phyloP scores from a whole-genome alignment of 37 sponge, comb jelly and placozoan species.

The Halichondria panicea region DNA sequence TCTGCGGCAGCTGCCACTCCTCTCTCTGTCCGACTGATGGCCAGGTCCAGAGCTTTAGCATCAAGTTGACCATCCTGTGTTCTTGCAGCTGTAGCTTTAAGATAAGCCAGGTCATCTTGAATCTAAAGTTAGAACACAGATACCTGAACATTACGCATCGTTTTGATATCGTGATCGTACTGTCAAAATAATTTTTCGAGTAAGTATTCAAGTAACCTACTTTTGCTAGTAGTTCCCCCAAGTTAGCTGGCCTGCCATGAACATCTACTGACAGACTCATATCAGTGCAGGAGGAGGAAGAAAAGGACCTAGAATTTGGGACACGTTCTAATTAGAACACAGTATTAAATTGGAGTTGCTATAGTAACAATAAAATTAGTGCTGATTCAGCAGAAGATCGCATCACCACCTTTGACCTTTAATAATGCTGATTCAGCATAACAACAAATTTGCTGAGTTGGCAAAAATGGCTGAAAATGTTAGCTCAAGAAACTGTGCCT shows the following conservation, averaged over 20 bases:
- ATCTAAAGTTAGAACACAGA: constrained; percentile 15
- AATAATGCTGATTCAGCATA: background rate
- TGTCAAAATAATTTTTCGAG: constrained; percentile 58
- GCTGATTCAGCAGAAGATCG: background rate
- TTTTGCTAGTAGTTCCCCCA: too few relatives aligned
- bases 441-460: too few relatives aligned
- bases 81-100: constrained; percentile 31
- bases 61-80: constrained; percentile 27
- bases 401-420: background rate
- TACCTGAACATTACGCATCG: background rate
- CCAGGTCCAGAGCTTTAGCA: constrained; percentile 35
- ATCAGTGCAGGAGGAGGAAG: too few relatives aligned
- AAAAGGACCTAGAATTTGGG: too few relatives aligned
- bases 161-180: constrained; percentile 5
- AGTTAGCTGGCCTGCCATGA: too few relatives aligned
- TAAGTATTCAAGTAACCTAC: too few relatives aligned
- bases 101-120: constrained; percentile 72
- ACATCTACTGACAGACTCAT: too few relatives aligned
- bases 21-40: constrained; percentile 67
- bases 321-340: too few relatives aligned
- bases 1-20: constrained; percentile 67
- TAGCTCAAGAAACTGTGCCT: background rate
- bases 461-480: background rate
- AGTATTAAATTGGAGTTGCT: too few relatives aligned
- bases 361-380: too few relatives aligned